phyloP scores from a whole-genome alignment of 2,888 invertebrate species.

The Andricus quercusramuli region DNA sequence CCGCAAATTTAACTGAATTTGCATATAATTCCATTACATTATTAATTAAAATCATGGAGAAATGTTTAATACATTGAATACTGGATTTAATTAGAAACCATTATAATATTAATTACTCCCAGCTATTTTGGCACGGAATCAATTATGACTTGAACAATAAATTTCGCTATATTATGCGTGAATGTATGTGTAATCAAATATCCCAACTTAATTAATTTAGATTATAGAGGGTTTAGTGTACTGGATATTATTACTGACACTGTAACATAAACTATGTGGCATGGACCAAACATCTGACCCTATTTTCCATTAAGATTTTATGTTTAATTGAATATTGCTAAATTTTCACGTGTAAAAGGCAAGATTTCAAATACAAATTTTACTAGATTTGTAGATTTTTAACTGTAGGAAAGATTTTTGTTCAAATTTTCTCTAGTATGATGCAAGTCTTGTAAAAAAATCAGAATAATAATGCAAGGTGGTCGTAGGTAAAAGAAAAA shows the following conservation, averaged over 20 bases:
- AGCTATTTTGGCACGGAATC: conserved; percentile 10
- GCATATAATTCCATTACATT: not conserved
- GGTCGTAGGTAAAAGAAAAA: no score
- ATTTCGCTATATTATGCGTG: not conserved
- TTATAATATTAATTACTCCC: not conserved
- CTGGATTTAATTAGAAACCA: not conserved
- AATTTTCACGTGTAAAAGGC: not conserved
- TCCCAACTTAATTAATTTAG: not conserved
- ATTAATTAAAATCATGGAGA: not conserved
- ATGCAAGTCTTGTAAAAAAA: not conserved
- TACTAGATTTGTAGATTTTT: not conserved
- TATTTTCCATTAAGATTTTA: not conserved
- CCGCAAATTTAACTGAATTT: not conserved
- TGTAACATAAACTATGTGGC: not conserved
- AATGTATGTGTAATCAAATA: not conserved
- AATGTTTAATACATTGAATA: not conserved
- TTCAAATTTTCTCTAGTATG: not conserved
- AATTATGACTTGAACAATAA: conserved; percentile 11
- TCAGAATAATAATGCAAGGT: not conserved
- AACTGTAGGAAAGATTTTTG: not conserved
- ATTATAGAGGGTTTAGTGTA: not conserved
- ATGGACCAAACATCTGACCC: not conserved
- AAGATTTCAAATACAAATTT: not conserved
- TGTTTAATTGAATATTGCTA: not conserved
- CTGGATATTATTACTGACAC: not conserved